Percentiles rank a stretch among this genome's conserved stretches.
Conservation (phyloP, 1,140 invertebrate species). For the Radopholus similis region DNA sequence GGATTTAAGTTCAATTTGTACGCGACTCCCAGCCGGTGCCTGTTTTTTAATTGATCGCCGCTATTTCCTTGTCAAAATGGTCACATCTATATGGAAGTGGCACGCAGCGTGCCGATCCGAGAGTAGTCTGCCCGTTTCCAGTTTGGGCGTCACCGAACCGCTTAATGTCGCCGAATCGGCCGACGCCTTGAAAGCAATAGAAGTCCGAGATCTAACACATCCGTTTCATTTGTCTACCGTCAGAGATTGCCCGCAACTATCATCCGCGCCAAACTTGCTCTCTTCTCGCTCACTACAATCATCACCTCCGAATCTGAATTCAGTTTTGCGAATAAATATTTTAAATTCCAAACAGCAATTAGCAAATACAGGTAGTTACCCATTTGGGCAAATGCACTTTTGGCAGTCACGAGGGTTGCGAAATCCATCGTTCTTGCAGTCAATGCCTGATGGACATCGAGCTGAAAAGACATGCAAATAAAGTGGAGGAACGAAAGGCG, state of each 20-base stretch:
- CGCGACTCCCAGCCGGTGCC: slow-evolving; percentile 32
- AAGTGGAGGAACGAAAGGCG: neutral
- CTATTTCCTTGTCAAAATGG: neutral
- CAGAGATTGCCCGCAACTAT: slow-evolving; percentile 31
- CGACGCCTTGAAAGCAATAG: slow-evolving; percentile 14
- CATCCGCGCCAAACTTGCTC: slow-evolving; percentile 22
- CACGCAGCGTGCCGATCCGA: slow-evolving; percentile 30
- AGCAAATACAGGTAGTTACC: neutral
- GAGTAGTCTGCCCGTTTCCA: neutral
- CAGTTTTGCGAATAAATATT: too few relatives aligned
- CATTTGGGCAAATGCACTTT: slow-evolving; percentile 39
- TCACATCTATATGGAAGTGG: slow-evolving; percentile 37
- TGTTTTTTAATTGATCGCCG: neutral
- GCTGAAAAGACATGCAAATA: neutral
- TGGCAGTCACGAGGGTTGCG: slow-evolving; percentile 29
- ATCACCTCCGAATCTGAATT: slow-evolving; percentile 29
- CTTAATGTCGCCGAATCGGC: slow-evolving; percentile 26
- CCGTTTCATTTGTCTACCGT: neutral
- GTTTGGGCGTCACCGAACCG: slow-evolving; percentile 12
- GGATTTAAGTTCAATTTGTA: slow-evolving; percentile 26
- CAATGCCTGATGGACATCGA: neutral
- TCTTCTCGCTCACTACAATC: slow-evolving; percentile 42
- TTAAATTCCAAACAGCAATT: neutral
- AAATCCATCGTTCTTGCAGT: slow-evolving; percentile 39
- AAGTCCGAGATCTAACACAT: neutral